phyloP scores from a whole-genome alignment of 2,113 vertebrate species.

The Camelus bactrianus region DNA sequence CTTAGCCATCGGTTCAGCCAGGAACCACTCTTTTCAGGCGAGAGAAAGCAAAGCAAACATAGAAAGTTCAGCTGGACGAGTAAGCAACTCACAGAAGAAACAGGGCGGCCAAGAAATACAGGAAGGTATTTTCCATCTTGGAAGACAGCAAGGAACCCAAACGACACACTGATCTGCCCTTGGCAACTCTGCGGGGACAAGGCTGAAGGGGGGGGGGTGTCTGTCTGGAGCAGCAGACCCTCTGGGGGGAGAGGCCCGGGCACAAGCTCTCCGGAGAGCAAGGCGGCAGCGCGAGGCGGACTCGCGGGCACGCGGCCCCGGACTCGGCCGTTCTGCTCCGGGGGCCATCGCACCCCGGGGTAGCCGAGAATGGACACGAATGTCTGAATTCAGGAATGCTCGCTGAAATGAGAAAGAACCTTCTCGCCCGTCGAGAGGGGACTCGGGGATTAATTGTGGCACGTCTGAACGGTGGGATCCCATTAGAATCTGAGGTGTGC shows the following conservation, averaged over 20 bases:
- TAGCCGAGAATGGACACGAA: neutral
- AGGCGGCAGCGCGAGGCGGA: no score
- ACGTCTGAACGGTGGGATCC: neutral
- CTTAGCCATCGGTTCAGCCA: neutral
- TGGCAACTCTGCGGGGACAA: neutral
- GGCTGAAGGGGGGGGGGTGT: accelerated
- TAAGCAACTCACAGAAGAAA: neutral
- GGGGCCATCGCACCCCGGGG: neutral
- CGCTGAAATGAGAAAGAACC: neutral
- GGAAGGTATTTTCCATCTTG: neutral
- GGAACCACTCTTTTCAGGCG: neutral
- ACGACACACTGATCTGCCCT: neutral
- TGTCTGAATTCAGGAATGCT: neutral
- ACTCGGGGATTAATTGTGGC: no score
- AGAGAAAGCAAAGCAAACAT: neutral
- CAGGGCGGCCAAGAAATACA: neutral
- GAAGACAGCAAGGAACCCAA: neutral
- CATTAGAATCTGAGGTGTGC: neutral
- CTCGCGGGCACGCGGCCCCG: neutral
- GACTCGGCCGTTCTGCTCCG: neutral
- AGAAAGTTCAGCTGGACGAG: neutral
- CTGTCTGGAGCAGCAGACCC: neutral
- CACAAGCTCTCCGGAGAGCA: neutral
- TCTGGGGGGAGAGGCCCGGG: neutral
- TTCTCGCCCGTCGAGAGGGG: neutral